Evolutionary conservation across 2,888 invertebrate species (phyloP), one percentile per base, ranked within the genome.

Genomic region (Drosophila mimetica): DNA sequence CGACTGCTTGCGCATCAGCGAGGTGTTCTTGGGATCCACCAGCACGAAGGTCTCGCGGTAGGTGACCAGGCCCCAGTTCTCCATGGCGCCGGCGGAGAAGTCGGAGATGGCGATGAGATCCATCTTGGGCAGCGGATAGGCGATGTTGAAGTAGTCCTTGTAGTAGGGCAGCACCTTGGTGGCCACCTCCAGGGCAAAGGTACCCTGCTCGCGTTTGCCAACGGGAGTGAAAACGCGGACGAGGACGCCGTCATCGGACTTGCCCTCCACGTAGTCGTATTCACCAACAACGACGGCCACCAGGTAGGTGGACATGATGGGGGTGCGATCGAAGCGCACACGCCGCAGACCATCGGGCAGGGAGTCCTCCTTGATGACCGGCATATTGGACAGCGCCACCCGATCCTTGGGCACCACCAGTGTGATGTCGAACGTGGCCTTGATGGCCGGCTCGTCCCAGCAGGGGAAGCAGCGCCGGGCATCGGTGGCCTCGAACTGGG

Each of bases 391-490:
- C 54, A 99, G 93, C 30, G 97, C 98, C 6, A 97, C 96, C 74
- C 96, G 93, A 89, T 96, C 94, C 64, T 94, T 93, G 25, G 97
- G 97, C 55, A 97, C 97, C 66, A 95, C 93, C 14, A 99, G 92
- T 0, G 95, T 94, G 72, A 99, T 96, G 90, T 98, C 96, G 92
- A 99, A 99, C 1, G 97, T 97, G 1, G 99, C 97, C 92, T 99
- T 99, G 71, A 97, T 94, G 11, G 97, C 97, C 8, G 99, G 99
- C 92, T 99, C 99, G 91, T 99, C 99, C 97, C 98, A 99, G 92
- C 98, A 99, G 3, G 99, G 99, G 89, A 99, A 99, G 89, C 98
- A 97, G 79, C 96, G 93, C 59, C 99, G 94, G 6, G 99, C 99
- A 93, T 97, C 96, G 2, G 96, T 97, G 0, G 97, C 94, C 91